Conservation (phyloP, 2,113 vertebrate species). For the Rhynchopsitta pachyrhyncha region DNA sequence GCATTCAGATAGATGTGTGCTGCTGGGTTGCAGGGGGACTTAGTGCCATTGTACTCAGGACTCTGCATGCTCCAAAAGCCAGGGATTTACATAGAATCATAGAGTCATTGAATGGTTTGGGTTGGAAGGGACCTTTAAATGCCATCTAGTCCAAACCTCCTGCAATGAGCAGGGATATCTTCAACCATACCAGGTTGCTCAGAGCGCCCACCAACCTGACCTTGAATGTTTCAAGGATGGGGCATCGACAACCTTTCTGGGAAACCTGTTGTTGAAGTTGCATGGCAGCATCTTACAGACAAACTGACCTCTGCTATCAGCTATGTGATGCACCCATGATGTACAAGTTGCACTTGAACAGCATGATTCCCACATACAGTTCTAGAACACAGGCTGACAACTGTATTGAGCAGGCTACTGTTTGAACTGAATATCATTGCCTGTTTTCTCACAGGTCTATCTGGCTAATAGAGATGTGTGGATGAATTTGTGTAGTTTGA, state of each 20-base stretch:
- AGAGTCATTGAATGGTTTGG: background rate
- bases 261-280: background rate
- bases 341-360: background rate
- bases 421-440: background rate
- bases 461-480: background rate
- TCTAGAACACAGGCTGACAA: background rate
- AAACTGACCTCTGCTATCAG: background rate
- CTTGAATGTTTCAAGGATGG: background rate
- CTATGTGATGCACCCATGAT: background rate
- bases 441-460: conserved; percentile 1
- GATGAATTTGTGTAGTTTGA: background rate
- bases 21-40: background rate
- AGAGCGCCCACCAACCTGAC: background rate
- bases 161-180: background rate
- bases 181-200: background rate
- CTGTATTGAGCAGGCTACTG: background rate
- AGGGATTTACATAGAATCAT: background rate
- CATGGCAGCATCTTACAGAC: background rate
- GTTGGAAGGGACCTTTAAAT: background rate
- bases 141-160: background rate
- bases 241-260: background rate
- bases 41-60: background rate
- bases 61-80: background rate
- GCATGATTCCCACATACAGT: background rate
- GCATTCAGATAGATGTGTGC: background rate